Evolutionary conservation across 2,797 vertebrate genomes (phyloP), one percentile per base, ranked within the genome.

Genomic region (Myotis myotis): DNA sequence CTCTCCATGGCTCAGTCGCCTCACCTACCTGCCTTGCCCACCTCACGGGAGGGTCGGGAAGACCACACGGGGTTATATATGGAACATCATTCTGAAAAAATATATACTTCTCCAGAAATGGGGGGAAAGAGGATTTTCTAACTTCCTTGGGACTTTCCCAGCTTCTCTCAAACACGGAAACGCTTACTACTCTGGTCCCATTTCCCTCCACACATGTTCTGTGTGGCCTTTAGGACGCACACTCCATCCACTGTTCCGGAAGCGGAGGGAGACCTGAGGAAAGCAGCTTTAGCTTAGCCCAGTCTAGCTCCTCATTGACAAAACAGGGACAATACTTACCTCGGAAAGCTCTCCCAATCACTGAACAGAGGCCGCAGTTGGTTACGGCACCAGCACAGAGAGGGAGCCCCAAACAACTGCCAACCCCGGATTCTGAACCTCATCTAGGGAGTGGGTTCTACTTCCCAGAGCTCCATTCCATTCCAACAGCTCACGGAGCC

Each of bases 241-340:
- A 3, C 41, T 49, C 44, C 57, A 6, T 17, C 30, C 8, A 1
- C 4, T 0, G 17, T 28, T 57, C 15, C 23, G 9, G 15, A 76
- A 49, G 44, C 22, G 22, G 19, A 0, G 53, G 83, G 22, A 25
- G 49, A 22, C 0, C 47, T 47, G 22, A 12, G n/a, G 23, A 23
- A 30, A 13, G 62, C 1, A 49, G 28, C 6, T 16, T n/a, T 25
- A 41, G 68, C 64, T 44, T n/a, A 6, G 22, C 33, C 0, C 5
- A 20, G 17, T 76, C 49, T 13, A 25, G 41, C 33, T 36, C n/a
- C 79, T 83, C 71, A 1, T 12, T 17, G 53, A n/a, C n/a, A 41
- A 28, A 47, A 19, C 0, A 57, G 36, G 62, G 38, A 47, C 3
- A 0, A 80, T 74, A 94, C 95, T 97, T 94, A 96, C 96, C 96